phyloP scores from a whole-genome alignment of 2,888 invertebrate genomes.

The Megaustenia siamemsis region DNA sequence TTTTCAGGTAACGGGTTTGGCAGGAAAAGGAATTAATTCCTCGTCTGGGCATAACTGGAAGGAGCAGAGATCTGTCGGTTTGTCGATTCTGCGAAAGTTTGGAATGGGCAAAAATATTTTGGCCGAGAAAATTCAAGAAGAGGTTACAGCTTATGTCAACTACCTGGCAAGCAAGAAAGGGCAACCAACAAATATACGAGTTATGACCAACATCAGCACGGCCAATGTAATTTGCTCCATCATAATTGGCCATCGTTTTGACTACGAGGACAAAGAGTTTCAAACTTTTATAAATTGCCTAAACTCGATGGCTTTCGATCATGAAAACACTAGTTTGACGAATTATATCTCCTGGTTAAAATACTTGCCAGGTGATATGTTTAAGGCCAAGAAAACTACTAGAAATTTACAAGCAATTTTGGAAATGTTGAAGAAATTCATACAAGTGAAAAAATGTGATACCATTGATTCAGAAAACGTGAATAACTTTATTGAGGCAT shows the following conservation, averaged over 20 bases:
- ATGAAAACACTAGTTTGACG: background rate
- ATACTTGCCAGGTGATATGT: background rate
- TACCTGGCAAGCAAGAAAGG: background rate
- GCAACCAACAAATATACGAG: background rate
- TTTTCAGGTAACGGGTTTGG: background rate
- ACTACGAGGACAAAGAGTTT: background rate
- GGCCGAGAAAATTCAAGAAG: background rate
- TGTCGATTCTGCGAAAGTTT: background rate
- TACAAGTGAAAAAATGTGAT: constrained; percentile 12
- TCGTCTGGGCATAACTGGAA: background rate
- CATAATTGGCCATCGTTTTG: background rate
- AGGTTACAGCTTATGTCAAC: background rate
- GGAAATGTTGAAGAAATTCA: background rate
- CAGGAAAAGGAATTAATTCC: background rate
- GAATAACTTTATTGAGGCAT: constrained; percentile 14
- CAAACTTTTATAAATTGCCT: background rate
- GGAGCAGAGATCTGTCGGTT: background rate
- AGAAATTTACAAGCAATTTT: background rate
- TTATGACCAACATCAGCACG: background rate
- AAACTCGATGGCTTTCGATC: background rate
- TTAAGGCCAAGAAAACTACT: background rate
- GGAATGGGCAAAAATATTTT: background rate
- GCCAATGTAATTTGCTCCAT: constrained; percentile 23
- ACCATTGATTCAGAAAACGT: constrained; percentile 17
- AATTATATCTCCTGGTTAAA: background rate